phyloP scores from a whole-genome alignment of 2,113 vertebrate genomes.

The Anarrhichthys ocellatus region DNA sequence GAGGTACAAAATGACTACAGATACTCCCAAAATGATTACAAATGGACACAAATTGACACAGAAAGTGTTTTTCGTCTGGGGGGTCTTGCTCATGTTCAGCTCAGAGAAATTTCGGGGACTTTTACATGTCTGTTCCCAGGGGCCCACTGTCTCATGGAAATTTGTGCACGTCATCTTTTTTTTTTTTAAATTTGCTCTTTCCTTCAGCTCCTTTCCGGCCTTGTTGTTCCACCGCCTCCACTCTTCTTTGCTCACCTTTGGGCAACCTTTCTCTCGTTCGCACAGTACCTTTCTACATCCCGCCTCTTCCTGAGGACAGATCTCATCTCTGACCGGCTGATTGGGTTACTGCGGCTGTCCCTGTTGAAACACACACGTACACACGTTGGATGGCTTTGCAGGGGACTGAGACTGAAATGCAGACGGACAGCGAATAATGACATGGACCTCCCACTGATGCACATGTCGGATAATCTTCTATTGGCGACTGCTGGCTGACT shows the following conservation, averaged over 20 bases:
- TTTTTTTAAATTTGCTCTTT: not conserved
- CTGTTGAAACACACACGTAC: slow-evolving; percentile 23
- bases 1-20: not conserved
- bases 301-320: slow-evolving; percentile 50
- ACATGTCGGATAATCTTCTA: slow-evolving; percentile 47
- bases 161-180: not conserved
- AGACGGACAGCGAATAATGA: slow-evolving; percentile 66
- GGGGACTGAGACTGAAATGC: slow-evolving; percentile 53
- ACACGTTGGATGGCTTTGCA: slow-evolving; percentile 45
- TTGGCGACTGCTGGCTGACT: slow-evolving; percentile 19
- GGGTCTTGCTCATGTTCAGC: not conserved
- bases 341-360: slow-evolving; percentile 66
- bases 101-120: not conserved
- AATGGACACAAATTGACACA: not conserved
- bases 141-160: not conserved
- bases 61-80: not conserved
- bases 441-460: slow-evolving; percentile 40
- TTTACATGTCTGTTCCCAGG: not conserved
- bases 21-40: not conserved
- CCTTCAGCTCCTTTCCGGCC: not conserved
- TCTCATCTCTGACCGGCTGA: slow-evolving; percentile 60
- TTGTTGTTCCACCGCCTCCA: not conserved
- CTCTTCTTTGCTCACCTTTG: slow-evolving; percentile 42
- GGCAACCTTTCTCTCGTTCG: slow-evolving; percentile 35
- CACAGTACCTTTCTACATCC: slow-evolving; percentile 15